Base-by-base conservation (phyloP, 2,113 vertebrate genomes). In the Acrocephalus kingi region DNA sequence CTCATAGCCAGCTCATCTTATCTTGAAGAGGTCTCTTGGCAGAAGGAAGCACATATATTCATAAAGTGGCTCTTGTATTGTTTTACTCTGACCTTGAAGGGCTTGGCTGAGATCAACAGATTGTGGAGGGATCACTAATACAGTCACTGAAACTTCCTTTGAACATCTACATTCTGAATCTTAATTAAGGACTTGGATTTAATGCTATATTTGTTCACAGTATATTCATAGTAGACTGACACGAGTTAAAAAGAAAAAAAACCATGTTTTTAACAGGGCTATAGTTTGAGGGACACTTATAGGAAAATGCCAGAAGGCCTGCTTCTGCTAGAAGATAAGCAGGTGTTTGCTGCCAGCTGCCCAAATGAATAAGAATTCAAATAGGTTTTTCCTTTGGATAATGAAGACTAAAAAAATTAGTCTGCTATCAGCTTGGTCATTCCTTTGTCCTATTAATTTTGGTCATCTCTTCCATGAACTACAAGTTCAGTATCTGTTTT, bases 401-500 rank as follows among this genome's bases (percentile, higher is more conserved):
- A 56, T 0, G 3, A 59, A 90, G 35, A 76, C n/a, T 19, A 7
- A 62, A 45, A 51, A 41, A 55, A 46, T 9, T 2, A 49, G 5
- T 54, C 28, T 68, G 33, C 48, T 24, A 74, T 68, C 18, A 85
- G 55, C 39, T 4, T 43, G 33, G 23, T 19, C 59, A 25, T 51
- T 77, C 20, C 18, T 73, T 73, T 79, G 37, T 27, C 27, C 11
- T 87, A 4, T 27, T 86, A 48, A 13, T 80, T 43, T 6, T 7
- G 7, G 22, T 67, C 5, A 80, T 7, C 64, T 74, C 28, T 63
- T 86, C 78, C 27, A 73, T 25, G 35, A 83, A 9, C 15, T 45
- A 31, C 0, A 0, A 75, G 25, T 84, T 93, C 46, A 87, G 51
- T 0, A 71, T 10, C 2, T 45, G 5, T 1, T 89, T 87, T 83